Conservation (phyloP, 2,113 vertebrate species). For the Entelurus aequoreus region DNA sequence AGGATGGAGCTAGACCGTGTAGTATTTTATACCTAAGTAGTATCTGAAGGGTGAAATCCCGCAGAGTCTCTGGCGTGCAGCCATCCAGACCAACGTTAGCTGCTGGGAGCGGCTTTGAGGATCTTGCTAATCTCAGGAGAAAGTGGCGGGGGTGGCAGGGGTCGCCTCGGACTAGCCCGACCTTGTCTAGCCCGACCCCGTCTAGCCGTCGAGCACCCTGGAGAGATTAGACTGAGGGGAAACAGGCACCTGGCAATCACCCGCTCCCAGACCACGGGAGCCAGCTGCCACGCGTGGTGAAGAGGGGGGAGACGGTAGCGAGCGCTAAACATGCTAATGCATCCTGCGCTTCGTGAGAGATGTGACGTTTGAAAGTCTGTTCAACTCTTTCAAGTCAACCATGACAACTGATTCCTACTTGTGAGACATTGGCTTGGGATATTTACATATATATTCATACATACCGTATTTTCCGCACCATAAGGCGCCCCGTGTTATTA, state of each 20-base stretch:
- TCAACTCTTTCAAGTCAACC: too few relatives aligned
- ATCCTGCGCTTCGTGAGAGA: conserved; percentile 10
- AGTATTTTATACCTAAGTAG: too few relatives aligned
- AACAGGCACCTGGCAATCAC: conserved; percentile 71
- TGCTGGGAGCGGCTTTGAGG: conserved; percentile 18
- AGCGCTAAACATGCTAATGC: conserved; percentile 9
- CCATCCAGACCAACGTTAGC: conserved; percentile 6
- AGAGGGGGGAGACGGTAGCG: conserved; percentile 47
- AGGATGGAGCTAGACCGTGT: too few relatives aligned
- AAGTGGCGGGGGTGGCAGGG: background rate
- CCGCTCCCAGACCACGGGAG: conserved; percentile 70
- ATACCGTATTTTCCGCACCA: too few relatives aligned
- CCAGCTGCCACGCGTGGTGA: conserved; percentile 64
- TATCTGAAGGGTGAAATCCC: conserved; percentile 27
- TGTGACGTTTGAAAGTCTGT: too few relatives aligned
- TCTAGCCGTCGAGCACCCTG: conserved; percentile 43
- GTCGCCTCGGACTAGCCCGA: conserved; percentile 28
- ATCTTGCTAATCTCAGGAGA: background rate
- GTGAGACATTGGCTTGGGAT: too few relatives aligned
- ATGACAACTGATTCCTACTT: too few relatives aligned
- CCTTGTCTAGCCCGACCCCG: conserved; percentile 8
- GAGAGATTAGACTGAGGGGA: conserved; percentile 59
- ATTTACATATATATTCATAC: too few relatives aligned
- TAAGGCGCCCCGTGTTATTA: too few relatives aligned
- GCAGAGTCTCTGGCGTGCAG: conserved; percentile 30